Conservation (phyloP, 2,113 vertebrate genomes). For the Epinephelus fuscoguttatus region DNA sequence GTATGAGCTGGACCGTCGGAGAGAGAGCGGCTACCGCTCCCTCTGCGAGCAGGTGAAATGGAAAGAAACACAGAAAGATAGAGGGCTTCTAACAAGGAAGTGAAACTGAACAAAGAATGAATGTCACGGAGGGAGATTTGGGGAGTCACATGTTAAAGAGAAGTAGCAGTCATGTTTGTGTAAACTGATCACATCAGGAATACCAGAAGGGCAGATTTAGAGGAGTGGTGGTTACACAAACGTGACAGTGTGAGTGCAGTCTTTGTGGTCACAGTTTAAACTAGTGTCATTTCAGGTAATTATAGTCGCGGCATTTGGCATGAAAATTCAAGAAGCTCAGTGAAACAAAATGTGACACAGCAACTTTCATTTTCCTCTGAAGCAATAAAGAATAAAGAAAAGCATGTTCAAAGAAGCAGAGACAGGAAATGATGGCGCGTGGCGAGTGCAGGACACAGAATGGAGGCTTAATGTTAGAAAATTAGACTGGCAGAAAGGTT, state of each 20-base stretch:
- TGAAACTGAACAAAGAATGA: slow-evolving; percentile 48
- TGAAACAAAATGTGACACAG: not conserved
- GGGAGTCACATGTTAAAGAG: not conserved
- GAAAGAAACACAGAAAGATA: not conserved
- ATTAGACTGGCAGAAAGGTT: not conserved
- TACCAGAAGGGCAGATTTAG: not conserved
- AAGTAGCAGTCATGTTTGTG: not conserved
- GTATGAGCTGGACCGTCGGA: slow-evolving; percentile 92
- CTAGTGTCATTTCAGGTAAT: not conserved
- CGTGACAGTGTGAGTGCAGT: not conserved
- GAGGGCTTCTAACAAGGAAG: slow-evolving; percentile 81
- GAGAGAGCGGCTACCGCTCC: slow-evolving; percentile 93
- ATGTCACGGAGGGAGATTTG: slow-evolving; percentile 1
- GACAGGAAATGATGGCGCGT: not conserved
- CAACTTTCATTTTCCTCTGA: not conserved
- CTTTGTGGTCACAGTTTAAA: not conserved
- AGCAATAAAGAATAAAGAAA: not conserved
- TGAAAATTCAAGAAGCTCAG: not conserved
- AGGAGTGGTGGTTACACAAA: not conserved
- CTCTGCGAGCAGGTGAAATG: slow-evolving; percentile 93
- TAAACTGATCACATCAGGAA: not conserved
- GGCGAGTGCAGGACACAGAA: not conserved
- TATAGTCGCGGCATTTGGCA: not conserved
- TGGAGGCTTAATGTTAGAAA: not conserved
- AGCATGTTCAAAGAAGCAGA: not conserved